Conservation (phyloP, 2,888 invertebrate species). For the Reticulitermes lucifugus region DNA sequence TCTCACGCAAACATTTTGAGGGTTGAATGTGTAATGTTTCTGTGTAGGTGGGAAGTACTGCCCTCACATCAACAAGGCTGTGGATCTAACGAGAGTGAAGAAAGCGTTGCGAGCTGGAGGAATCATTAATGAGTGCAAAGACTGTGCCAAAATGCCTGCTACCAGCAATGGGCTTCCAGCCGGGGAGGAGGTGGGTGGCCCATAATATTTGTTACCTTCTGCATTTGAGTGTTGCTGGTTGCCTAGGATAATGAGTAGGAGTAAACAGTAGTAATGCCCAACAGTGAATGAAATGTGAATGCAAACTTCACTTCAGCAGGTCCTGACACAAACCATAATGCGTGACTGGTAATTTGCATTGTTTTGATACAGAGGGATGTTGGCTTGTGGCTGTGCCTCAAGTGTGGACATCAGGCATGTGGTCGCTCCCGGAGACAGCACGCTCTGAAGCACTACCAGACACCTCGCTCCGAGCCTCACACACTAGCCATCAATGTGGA, state of each 20-base stretch:
- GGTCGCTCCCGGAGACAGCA: conserved; percentile 77
- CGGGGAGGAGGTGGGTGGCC: neutral
- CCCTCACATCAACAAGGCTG: conserved; percentile 76
- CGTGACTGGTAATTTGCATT: neutral
- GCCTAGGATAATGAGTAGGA: too few species aligned
- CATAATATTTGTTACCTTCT: neutral
- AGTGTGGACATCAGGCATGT: conserved; percentile 83
- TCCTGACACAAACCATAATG: too few species aligned
- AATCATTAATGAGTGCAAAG: conserved; percentile 69
- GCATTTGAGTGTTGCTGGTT: neutral
- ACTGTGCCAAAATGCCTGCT: conserved; percentile 68
- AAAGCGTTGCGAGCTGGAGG: conserved; percentile 69
- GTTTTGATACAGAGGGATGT: neutral
- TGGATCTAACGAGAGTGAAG: conserved; percentile 72
- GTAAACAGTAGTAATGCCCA: neutral
- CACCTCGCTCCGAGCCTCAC: conserved; percentile 82
- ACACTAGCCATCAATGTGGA: conserved; percentile 78
- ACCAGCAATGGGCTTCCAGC: neutral
- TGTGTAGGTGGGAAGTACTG: conserved; percentile 62
- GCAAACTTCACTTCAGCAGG: too few species aligned
- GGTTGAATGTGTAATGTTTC: neutral
- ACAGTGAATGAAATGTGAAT: too few species aligned
- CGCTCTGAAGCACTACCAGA: conserved; percentile 79
- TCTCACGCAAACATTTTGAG: too few species aligned
- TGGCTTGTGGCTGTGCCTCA: conserved; percentile 80